Evolutionary conservation across 2,888 invertebrate species (phyloP).

Genomic region (Azorinus chamasolen): DNA sequence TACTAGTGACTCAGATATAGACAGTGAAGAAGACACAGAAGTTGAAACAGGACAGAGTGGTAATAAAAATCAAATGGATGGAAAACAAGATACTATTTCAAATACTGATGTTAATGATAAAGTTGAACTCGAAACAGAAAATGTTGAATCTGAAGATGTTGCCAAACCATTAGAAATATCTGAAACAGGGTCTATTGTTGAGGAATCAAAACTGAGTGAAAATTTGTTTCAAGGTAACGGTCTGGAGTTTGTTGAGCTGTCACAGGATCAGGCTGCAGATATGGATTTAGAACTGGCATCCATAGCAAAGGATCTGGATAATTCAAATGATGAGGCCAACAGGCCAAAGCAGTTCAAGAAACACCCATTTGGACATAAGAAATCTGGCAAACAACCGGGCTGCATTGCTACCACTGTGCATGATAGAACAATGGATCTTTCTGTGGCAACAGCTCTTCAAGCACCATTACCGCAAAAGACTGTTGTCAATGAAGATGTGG

Average conservation of each 20-base stretch:
- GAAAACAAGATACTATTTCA: not conserved
- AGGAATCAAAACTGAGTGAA: not conserved
- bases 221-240: not conserved
- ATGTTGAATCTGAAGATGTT: not conserved
- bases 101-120: too few species aligned
- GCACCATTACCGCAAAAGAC: too few species aligned
- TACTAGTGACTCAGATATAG: constrained; percentile 53
- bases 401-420: not conserved
- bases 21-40: constrained; percentile 28
- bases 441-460: not conserved
- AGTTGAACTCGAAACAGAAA: not conserved
- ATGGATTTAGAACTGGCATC: constrained; percentile 54
- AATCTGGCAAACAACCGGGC: constrained; percentile 34
- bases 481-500: not conserved
- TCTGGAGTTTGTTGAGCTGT: constrained; percentile 52
- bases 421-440: not conserved
- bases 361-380: constrained; percentile 82
- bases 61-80: not conserved
- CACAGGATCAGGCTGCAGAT: constrained; percentile 32
- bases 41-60: not conserved
- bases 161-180: not conserved
- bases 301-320: constrained; percentile 9
- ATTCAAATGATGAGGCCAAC: constrained; percentile 3
- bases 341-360: constrained; percentile 71
- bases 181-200: not conserved